Evolutionary conservation across 2,797 vertebrate genomes (phyloP), one percentile per base, ranked within the genome.

Genomic region (Harpagifer antarcticus): DNA sequence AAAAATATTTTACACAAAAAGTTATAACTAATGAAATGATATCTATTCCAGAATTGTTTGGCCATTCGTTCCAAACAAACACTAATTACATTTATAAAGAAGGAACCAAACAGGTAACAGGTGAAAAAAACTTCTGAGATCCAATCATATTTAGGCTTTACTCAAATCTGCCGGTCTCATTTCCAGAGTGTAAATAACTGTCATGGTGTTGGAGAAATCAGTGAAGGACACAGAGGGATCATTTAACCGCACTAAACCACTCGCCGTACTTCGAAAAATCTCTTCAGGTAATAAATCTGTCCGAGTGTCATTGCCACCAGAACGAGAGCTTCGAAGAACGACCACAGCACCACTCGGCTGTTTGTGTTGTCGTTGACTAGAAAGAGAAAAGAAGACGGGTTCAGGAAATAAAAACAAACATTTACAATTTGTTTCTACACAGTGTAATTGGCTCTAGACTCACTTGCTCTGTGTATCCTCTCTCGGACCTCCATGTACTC

Each of bases 401-500:
- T 12, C 17, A 17, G 10, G 59, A 23, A 11, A 37, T 37, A 37
- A 37, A 37, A 37, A 9, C 33, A 37, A 37, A 37, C 2, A 37
- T 37, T 37, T 37, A 37, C 8, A 37, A 37, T 37, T 0, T 37
- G 6, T 9, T 11, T 0, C 5, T 6, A 3, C 5, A 1, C 0
- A 37, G 6, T 42, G 20, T 58, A 2, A 3, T 9, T 2, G 45
- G 16, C n/a, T 15, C 4, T 1, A 15, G n/a, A 86, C 97, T 44
- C 93, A 99, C 98, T 97, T 81, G 98, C 96, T 96, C 98, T 96
- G 93, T 99, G 98, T 97, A 99, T 99, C 82, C 98, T 96, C 93
- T 99, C 98, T 9, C 98, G 97, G n/a, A 99, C 98, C 93, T 99
- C 98, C 98, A 99, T 99, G 96, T 99, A 99, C 90, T 99, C 98